These are phyloP conservation scores for Dinoponera quadriceps DNA, from an alignment of 1,140 invertebrate genomes.

Conservation along the genomic window DNA sequence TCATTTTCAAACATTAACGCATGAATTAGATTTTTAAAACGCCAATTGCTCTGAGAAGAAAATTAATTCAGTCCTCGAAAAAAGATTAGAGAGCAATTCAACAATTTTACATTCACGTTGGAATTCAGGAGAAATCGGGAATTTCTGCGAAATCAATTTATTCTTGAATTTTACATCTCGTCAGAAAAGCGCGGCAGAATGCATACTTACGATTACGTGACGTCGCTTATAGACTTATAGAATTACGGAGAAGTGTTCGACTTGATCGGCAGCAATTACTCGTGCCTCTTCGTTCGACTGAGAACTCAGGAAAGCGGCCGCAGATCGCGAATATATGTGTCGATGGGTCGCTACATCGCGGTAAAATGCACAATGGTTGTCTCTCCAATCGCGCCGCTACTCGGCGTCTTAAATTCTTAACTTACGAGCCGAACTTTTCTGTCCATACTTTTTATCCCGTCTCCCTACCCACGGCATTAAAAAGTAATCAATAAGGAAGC, in stretches of 20 bases:
- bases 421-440: slow-evolving; percentile 58
- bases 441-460: slow-evolving; percentile 50
- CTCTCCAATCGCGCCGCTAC: slow-evolving; percentile 9
- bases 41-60: neutral
- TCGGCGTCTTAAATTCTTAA: slow-evolving; percentile 52
- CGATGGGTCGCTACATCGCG: neutral
- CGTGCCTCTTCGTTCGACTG: neutral
- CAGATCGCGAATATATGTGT: neutral
- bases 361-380: neutral
- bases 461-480: slow-evolving; percentile 66
- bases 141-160: neutral
- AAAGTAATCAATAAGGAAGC: slow-evolving; percentile 66
- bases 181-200: neutral
- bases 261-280: slow-evolving; percentile 19
- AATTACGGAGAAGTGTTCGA: slow-evolving; percentile 11
- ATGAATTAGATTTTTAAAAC: neutral
- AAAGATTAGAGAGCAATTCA: neutral
- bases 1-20: neutral
- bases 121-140: neutral
- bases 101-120: slow-evolving; percentile 9
- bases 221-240: slow-evolving; percentile 11
- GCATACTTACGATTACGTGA: slow-evolving; percentile 1
- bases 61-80: neutral
- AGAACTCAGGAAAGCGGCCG: neutral
- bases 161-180: slow-evolving; percentile 1